phyloP scores from a whole-genome alignment of 2,113 vertebrate species.

The Calyptomena viridis region DNA sequence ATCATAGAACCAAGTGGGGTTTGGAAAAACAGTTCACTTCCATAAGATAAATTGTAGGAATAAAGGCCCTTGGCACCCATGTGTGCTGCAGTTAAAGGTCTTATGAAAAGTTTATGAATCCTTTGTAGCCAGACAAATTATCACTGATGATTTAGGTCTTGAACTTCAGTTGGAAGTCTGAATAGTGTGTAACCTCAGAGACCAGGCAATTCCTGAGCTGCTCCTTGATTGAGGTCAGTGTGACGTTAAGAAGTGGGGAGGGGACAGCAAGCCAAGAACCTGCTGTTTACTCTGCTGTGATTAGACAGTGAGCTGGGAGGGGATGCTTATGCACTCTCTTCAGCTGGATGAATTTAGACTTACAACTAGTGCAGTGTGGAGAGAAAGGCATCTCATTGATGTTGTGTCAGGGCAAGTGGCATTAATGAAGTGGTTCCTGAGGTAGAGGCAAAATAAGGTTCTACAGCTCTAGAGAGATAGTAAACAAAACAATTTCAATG shows the following conservation, averaged over 20 bases:
- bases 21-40: neutral
- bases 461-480: neutral
- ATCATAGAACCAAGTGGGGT: neutral
- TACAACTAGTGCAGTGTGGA: neutral
- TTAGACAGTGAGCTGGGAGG: neutral
- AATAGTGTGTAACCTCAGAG: neutral
- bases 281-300: neutral
- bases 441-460: neutral
- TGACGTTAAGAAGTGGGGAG: neutral
- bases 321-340: neutral
- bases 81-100: neutral
- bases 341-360: neutral
- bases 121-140: neutral
- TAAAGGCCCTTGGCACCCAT: neutral
- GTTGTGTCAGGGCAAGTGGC: neutral
- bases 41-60: neutral
- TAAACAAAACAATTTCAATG: neutral
- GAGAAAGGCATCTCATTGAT: fast-evolving
- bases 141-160: neutral
- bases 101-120: neutral
- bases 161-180: neutral
- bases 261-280: neutral
- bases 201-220: neutral
- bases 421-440: neutral
- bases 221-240: neutral